These are phyloP conservation scores for Drosophila lacicola DNA, from an alignment of 2,888 invertebrate genomes.

Conservation along the genomic window DNA sequence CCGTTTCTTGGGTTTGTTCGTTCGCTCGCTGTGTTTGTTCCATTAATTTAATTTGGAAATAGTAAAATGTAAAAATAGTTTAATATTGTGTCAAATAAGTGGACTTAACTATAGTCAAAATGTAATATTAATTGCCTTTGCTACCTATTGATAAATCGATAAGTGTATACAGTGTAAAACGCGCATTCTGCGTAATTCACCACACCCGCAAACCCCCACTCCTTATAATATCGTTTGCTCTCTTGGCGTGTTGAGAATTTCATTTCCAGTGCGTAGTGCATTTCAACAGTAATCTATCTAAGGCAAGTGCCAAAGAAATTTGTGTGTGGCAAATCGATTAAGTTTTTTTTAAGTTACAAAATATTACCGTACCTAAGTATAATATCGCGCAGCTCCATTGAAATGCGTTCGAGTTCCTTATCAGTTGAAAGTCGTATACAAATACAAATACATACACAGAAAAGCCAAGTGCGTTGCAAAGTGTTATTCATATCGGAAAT, in stretches of 20 bases:
- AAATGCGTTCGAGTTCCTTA: conserved; percentile 12
- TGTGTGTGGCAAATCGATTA: conserved; percentile 49
- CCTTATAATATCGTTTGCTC: conserved; percentile 21
- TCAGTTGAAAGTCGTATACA: conserved; percentile 33
- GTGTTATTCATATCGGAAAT: conserved; percentile 29
- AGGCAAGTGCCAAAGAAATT: conserved; percentile 40
- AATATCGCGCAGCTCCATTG: conserved; percentile 12
- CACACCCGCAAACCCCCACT: conserved; percentile 47
- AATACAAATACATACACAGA: conserved; percentile 27
- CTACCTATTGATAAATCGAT: conserved; percentile 60
- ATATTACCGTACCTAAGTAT: neutral
- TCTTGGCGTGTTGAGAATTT: conserved; percentile 28
- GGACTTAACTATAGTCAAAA: conserved; percentile 12
- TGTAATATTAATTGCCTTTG: conserved; percentile 17
- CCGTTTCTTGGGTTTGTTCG: conserved; percentile 49
- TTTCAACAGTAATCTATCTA: conserved; percentile 45
- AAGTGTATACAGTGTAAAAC: conserved; percentile 42
- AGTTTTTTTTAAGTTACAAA: conserved; percentile 11
- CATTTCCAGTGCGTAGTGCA: conserved; percentile 54
- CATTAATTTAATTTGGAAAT: conserved; percentile 11
- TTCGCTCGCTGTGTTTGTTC: conserved; percentile 26
- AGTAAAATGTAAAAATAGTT: neutral
- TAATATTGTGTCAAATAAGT: conserved; percentile 12
- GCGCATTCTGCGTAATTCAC: conserved; percentile 55
- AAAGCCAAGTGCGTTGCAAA: conserved; percentile 42